Evolutionary conservation across 2,888 invertebrate genomes (phyloP).

Genomic region (Lochmaea crataegi): DNA sequence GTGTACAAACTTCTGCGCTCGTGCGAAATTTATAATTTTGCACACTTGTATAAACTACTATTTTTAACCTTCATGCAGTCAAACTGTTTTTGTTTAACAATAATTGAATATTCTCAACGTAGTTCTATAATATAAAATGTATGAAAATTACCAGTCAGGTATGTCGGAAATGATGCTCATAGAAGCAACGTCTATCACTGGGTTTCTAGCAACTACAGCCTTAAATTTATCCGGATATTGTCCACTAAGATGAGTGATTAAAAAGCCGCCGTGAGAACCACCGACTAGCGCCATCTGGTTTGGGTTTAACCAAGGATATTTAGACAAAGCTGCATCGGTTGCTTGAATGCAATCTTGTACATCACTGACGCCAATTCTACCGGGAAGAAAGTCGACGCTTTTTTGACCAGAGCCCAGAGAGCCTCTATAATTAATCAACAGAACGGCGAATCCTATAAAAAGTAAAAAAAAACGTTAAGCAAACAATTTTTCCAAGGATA

Average conservation of each 20-base stretch:
- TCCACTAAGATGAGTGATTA: conserved; percentile 85
- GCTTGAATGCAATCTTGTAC: conserved; percentile 82
- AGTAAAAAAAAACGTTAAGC: not conserved
- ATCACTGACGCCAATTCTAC: conserved; percentile 81
- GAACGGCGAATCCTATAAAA: conserved; percentile 72
- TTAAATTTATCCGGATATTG: conserved; percentile 82
- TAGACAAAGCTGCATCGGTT: conserved; percentile 69
- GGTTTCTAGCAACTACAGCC: conserved; percentile 82
- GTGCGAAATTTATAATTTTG: no score
- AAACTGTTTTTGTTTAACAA: no score
- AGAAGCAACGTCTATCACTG: conserved; percentile 81
- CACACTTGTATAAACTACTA: no score
- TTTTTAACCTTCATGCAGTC: no score
- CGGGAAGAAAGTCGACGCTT: conserved; percentile 76
- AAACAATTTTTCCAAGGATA: no score
- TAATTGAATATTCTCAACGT: no score
- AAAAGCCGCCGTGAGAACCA: conserved; percentile 93
- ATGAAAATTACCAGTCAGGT: conserved; percentile 80
- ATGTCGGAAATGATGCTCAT: conserved; percentile 84
- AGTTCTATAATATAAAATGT: not conserved
- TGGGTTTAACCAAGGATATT: conserved; percentile 70
- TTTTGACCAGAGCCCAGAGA: conserved; percentile 83
- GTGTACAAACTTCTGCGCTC: no score
- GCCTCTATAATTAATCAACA: conserved; percentile 81
- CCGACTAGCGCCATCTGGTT: conserved; percentile 77